These are phyloP conservation scores for Pammene fasciana DNA, from an alignment of 2,888 invertebrate species.

Conservation along the genomic window DNA sequence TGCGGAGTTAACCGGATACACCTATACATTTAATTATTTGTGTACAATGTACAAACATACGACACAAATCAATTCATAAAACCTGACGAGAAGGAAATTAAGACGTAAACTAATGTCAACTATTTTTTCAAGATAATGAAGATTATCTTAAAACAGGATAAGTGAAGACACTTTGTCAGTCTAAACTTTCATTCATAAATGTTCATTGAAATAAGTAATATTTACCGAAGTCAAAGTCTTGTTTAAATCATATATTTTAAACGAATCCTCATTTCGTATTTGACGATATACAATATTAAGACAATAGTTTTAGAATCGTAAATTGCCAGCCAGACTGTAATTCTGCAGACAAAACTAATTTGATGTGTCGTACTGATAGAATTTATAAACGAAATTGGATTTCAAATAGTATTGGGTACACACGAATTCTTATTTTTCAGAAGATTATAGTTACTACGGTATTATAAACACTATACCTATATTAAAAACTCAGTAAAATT, in stretches of 20 bases:
- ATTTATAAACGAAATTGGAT: slow-evolving; percentile 10
- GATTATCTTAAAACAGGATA: no score
- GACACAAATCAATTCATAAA: no score
- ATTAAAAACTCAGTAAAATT: no score
- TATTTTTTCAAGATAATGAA: no score
- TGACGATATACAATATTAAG: slow-evolving; percentile 13
- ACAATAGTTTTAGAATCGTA: neutral
- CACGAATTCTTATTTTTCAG: neutral
- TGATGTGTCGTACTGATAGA: slow-evolving; percentile 9
- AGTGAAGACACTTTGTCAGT: neutral
- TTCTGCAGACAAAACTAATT: slow-evolving; percentile 20
- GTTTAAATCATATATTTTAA: slow-evolving; percentile 1
- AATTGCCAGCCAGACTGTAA: slow-evolving; percentile 10
- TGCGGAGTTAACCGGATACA: no score
- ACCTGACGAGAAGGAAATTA: no score
- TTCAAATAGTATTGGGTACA: neutral
- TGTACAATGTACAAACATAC: no score
- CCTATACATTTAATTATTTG: no score
- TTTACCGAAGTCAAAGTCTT: neutral
- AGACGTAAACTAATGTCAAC: no score
- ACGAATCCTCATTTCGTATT: slow-evolving; percentile 17
- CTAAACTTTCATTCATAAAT: neutral
- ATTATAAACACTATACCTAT: no score
- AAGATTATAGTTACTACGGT: neutral
- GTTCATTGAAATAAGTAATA: neutral